phyloP scores from a whole-genome alignment of 2,113 vertebrate species.

The Casuarius casuarius region DNA sequence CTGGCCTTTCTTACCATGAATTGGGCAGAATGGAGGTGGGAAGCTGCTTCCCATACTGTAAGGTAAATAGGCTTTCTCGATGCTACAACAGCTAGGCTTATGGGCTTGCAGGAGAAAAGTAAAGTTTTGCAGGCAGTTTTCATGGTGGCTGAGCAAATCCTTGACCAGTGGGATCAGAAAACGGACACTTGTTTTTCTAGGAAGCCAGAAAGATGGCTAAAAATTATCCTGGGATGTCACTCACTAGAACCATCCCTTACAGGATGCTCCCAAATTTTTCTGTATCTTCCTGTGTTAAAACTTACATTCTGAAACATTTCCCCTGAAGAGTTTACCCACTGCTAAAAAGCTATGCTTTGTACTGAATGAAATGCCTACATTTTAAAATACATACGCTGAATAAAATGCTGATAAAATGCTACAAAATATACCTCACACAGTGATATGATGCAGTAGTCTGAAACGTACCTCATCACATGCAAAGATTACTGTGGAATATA shows the following conservation, averaged over 20 bases:
- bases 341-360: not conserved
- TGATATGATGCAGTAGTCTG: not conserved
- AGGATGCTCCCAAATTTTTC: not conserved
- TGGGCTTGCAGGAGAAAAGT: not conserved
- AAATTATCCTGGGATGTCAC: not conserved
- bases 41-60: not conserved
- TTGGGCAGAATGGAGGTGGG: not conserved
- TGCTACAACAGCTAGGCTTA: not conserved
- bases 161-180: not conserved
- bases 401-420: not conserved
- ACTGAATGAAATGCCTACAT: not conserved
- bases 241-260: not conserved
- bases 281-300: not conserved
- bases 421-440: not conserved
- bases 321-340: not conserved
- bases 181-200: rapidly evolving
- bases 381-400: not conserved
- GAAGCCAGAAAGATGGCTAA: not conserved
- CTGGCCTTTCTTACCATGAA: not conserved
- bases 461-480: not conserved
- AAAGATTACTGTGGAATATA: not conserved
- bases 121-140: not conserved
- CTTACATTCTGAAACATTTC: not conserved
- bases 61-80: not conserved
- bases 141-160: not conserved